A percentile compares a stretch with the other conserved stretches of the same genome.
Evolutionary conservation across 2,797 vertebrate species (phyloP).

Genomic region (Acrossocheilus wenchowensis): DNA sequence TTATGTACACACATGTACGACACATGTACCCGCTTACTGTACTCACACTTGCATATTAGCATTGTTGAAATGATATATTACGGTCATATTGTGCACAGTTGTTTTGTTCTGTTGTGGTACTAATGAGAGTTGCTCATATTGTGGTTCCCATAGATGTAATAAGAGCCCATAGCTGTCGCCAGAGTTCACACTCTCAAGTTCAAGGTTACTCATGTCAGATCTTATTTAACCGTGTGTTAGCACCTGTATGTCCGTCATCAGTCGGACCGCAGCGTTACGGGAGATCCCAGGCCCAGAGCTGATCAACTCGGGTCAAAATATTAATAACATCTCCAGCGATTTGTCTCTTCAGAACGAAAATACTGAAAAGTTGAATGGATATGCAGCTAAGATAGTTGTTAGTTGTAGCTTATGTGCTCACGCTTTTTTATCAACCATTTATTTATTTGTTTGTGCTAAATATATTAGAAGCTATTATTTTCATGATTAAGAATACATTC

Average conservation of each 20-base stretch:
- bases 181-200: neutral
- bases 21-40: neutral
- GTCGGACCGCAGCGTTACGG: neutral
- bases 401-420: neutral
- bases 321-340: neutral
- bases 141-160: neutral
- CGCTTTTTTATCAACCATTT: neutral
- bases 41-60: neutral
- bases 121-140: neutral
- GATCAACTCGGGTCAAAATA: neutral
- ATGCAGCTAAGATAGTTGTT: neutral
- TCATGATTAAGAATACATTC: neutral
- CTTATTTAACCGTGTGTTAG: neutral
- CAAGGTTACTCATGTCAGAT: neutral
- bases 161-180: neutral
- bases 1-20: neutral
- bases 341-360: neutral
- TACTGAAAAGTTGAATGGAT: neutral
- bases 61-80: neutral
- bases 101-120: neutral
- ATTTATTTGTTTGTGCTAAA: neutral
- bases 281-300: neutral
- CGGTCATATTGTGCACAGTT: neutral
- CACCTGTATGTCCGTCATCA: neutral
- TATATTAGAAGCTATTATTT: neutral